Evolutionary conservation across 2,113 vertebrate genomes (phyloP).

Genomic region (Bagarius yarrelli): DNA sequence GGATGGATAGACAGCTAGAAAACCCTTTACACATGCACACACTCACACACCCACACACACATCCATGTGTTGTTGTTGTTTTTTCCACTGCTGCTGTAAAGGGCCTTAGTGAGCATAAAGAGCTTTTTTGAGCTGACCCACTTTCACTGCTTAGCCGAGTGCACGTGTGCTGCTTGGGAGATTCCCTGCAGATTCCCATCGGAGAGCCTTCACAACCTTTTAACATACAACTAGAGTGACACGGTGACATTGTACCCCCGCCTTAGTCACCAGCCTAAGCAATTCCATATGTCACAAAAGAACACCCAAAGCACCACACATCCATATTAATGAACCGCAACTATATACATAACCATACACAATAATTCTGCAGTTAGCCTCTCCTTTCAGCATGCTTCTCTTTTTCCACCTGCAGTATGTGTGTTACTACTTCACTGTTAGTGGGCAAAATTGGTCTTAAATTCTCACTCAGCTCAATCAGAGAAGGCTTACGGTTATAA

Average conservation of each 20-base stretch:
- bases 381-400: not conserved
- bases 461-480: slow-evolving; percentile 76
- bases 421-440: slow-evolving; percentile 7
- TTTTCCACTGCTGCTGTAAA: slow-evolving; percentile 55
- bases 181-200: slow-evolving; percentile 70
- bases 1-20: not conserved
- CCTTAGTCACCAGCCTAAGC: not conserved
- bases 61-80: not conserved
- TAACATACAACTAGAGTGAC: slow-evolving; percentile 62
- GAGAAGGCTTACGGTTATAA: slow-evolving; percentile 77
- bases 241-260: slow-evolving; percentile 64
- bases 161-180: slow-evolving; percentile 63
- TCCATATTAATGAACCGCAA: not conserved
- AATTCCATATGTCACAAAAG: no score
- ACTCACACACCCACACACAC: slow-evolving; percentile 57
- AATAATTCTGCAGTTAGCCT: slow-evolving; percentile 25
- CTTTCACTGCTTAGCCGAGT: slow-evolving; percentile 75
- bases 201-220: slow-evolving; percentile 63
- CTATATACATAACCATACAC: slow-evolving; percentile 30
- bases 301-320: no score
- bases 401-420: not conserved
- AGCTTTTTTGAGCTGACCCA: slow-evolving; percentile 73
- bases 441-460: slow-evolving; percentile 60
- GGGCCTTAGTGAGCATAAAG: slow-evolving; percentile 59
- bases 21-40: slow-evolving; percentile 56